Base-by-base conservation (phyloP, 2,888 invertebrate genomes). In the Operophtera brumata region DNA sequence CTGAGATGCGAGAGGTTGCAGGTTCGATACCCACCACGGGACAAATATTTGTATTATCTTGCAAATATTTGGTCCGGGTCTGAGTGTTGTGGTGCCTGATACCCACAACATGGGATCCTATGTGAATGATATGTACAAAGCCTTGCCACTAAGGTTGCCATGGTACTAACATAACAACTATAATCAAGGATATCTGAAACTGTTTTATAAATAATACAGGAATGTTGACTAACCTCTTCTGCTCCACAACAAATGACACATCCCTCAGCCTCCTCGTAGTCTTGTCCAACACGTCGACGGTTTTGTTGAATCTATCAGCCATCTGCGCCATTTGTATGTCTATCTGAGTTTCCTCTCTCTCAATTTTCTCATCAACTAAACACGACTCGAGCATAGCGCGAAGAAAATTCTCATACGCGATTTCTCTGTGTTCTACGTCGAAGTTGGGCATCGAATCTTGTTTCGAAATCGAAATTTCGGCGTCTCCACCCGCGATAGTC, bases 281-380 rank as follows among this genome's bases (percentile, higher is more conserved):
- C 66, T 86, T 86, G 43, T 91, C 86, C 4, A 91, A 66, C 47
- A 88, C 76, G 13, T 84, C 77, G 56, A 84, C 77, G 0, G 89
- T 89, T 51, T 86, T 79, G 59, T 86, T 80, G 40, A 91, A 86
- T 11, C 90, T 76, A 36, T 87, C 84, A 0, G 86, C 84, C 9
- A 91, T 51, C 37, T 82, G 79, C 0, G 82, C 70, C 78, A 92
- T 84, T 49, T 91, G 87, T 0, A 84, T 63, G n/a, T 91, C 91
- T 53, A 89, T 75, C 4, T 80, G 67, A 0, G 82, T 84, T 42
- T 85, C 82, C 36, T 89, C 89, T 0, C 82, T 58, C 1, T 82
- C 76, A 12, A 88, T 80, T 61, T 87, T 87, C 9, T 88, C 88
- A 3, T 88, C 85, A 0, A 86, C 69, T 0, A 90, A 39, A 26